Evolutionary conservation across 2,888 invertebrate species (phyloP).

Genomic region (Tachystola acroxantha): DNA sequence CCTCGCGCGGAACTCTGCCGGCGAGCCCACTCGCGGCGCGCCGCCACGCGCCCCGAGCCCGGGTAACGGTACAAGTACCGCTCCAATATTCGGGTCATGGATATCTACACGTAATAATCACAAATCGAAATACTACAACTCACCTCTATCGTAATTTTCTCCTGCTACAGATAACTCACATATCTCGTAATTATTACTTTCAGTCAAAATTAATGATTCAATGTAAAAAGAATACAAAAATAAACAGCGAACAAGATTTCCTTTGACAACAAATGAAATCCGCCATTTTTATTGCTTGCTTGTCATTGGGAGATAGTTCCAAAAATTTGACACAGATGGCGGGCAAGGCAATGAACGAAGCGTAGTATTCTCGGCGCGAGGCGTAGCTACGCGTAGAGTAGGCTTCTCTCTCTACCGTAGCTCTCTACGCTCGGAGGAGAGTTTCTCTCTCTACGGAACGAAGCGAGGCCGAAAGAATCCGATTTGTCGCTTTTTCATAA

Average conservation of each 20-base stretch:
- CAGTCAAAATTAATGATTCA: slow-evolving; percentile 19
- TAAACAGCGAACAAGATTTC: slow-evolving; percentile 33
- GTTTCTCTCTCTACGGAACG: no score
- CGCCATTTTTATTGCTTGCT: slow-evolving; percentile 49
- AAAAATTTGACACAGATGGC: slow-evolving; percentile 54
- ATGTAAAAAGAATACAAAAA: slow-evolving; percentile 24
- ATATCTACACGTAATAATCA: slow-evolving; percentile 42
- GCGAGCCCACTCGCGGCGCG: slow-evolving; percentile 36
- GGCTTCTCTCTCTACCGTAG: no score
- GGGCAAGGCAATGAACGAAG: no score
- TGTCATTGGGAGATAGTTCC: slow-evolving; percentile 29
- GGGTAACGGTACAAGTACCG: slow-evolving; percentile 55
- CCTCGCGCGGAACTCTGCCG: slow-evolving; percentile 53
- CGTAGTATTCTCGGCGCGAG: no score
- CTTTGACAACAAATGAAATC: slow-evolving; percentile 60
- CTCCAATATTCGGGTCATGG: slow-evolving; percentile 12
- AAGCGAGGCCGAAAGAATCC: no score
- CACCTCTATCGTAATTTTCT: slow-evolving; percentile 31
- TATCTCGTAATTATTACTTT: slow-evolving; percentile 14
- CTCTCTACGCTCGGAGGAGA: no score
- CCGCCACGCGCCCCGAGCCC: slow-evolving; percentile 62
- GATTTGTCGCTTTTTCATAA: no score
- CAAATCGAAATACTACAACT: slow-evolving; percentile 33
- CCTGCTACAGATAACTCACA: slow-evolving; percentile 11
- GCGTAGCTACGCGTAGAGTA: no score